Base-by-base conservation (phyloP, 2,113 vertebrate genomes). In the Solea solea region DNA sequence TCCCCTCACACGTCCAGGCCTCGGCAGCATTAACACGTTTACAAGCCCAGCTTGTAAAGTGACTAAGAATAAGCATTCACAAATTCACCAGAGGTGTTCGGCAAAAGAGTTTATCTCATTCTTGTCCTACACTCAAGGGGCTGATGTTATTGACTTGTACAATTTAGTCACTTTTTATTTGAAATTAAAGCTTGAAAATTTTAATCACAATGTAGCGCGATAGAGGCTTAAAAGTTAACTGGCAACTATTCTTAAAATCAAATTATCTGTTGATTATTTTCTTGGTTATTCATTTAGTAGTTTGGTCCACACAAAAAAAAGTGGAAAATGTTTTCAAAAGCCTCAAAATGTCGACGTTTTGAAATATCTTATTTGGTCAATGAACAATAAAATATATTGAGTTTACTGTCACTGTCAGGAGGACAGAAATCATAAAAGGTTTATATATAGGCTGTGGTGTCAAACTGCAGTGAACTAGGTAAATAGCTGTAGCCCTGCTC, bases 1-100 rank as follows among this genome's bases (percentile, higher is more conserved):
- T 86, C 44, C 46, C 54, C 67, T 91, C 78, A 68, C 62, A 73
- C 59, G 8, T 69, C 78, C 57, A 49, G 79, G 53, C 56, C 67
- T 64, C 77, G 42, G 66, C 84, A 88, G 71, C 84, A 86, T 84
- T 74, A 87, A 88, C 83, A 85, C 76, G 74, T 90, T 89, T 86
- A 78, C 81, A 68, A 77, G 76, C 72, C 59, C 69, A 42, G 80
- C 74, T 71, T 68, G 83, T 76, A n/a, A 55, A 68, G 68, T 71
- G 57, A 64, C 72, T 63, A 78, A n/a, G 65, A 83, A 83, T 65
- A 77, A 54, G 69, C 52, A 28, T 88, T 80, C 69, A 83, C 76
- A 81, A 81, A 83, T 72, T 81, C 69, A 64, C 79, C 27, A 44
- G 74, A 69, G 8, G 50, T 34, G 59, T 70, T 71, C 76, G 55